These are phyloP conservation scores for Latrodectus hesperus DNA, from an alignment of 2,888 invertebrate genomes.

Conservation along the genomic window DNA sequence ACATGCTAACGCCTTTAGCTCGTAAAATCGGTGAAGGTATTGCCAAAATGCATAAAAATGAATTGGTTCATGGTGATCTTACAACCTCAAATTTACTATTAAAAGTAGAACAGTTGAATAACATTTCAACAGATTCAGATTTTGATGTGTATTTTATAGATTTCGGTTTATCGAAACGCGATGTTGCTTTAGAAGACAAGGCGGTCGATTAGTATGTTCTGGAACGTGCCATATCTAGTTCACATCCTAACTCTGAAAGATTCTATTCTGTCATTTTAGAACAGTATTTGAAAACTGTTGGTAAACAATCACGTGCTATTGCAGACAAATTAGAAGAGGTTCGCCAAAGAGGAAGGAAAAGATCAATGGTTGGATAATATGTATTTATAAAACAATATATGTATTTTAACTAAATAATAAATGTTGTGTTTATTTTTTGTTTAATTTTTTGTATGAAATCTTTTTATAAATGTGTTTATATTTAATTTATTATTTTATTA, in stretches of 20 bases:
- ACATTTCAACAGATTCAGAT: conserved; percentile 75
- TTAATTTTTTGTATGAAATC: too few relatives aligned
- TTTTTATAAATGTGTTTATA: too few relatives aligned
- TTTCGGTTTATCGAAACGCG: conserved; percentile 92
- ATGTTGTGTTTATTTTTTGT: too few relatives aligned
- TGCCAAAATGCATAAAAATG: conserved; percentile 86
- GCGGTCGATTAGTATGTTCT: conserved; percentile 98
- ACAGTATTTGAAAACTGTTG: conserved; percentile 80
- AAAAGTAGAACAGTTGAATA: conserved; percentile 71
- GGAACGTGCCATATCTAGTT: conserved; percentile 92
- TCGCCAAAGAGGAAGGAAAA: conserved; percentile 91
- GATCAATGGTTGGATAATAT: conserved; percentile 93
- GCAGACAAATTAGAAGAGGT: conserved; percentile 92
- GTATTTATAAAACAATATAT: background rate
- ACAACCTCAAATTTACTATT: conserved; percentile 97
- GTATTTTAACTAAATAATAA: too few relatives aligned
- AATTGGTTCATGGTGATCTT: conserved; percentile 96
- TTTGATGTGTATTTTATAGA: conserved; percentile 88
- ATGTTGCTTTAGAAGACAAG: conserved; percentile 90
- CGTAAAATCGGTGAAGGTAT: conserved; percentile 82
- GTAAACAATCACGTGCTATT: conserved; percentile 80
- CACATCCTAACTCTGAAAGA: conserved; percentile 86
- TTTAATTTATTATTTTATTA: too few relatives aligned
- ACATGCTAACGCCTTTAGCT: conserved; percentile 71
- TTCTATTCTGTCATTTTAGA: conserved; percentile 83